Conservation (phyloP, 2,113 vertebrate genomes). For the Prochilodus magdalenae region DNA sequence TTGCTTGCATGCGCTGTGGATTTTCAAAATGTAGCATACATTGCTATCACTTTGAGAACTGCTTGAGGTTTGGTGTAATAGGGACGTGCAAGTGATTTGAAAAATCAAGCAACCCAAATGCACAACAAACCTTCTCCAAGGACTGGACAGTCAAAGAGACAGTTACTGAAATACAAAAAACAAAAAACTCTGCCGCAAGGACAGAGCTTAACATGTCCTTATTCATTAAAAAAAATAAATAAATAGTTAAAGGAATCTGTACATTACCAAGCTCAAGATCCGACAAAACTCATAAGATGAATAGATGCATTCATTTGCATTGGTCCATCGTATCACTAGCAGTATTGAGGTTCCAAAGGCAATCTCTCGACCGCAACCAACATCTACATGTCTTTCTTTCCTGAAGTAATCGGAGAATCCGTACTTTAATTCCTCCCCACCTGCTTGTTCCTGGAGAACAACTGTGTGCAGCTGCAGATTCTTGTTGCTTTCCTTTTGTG, state of each 20-base stretch:
- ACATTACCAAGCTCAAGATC: slow-evolving; percentile 30
- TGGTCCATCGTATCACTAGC: neutral
- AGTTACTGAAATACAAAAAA: neutral
- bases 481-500: slow-evolving; percentile 55
- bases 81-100: neutral
- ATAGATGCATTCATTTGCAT: neutral
- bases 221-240: no score
- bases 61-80: neutral
- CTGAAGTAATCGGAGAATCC: neutral
- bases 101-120: neutral
- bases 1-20: neutral
- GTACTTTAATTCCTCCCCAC: slow-evolving; percentile 7
- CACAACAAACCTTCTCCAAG: neutral
- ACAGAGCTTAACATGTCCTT: no score
- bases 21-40: slow-evolving; percentile 16
- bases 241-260: neutral
- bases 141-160: neutral
- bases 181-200: neutral
- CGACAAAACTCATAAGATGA: neutral
- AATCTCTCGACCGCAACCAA: neutral
- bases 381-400: neutral
- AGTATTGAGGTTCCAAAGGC: slow-evolving; percentile 14
- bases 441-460: slow-evolving; percentile 32
- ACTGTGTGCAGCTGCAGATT: slow-evolving; percentile 47
- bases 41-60: neutral